phyloP scores from a whole-genome alignment of 1,140 invertebrate genomes.

The Mamestra configurata region DNA sequence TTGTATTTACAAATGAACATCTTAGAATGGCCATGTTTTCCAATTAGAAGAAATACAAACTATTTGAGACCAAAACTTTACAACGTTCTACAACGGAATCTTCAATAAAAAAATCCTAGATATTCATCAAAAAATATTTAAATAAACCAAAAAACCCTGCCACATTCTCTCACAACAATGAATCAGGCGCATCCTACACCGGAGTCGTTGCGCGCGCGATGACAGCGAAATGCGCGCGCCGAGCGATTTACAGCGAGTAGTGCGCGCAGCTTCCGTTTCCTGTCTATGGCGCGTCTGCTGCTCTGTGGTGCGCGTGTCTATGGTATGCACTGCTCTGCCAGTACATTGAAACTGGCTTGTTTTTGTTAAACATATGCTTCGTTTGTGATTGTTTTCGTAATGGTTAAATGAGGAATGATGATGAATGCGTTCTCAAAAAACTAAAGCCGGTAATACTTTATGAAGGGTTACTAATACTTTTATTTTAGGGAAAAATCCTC shows the following conservation, averaged over 20 bases:
- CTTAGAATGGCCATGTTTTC: too few relatives aligned
- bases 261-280: constrained; percentile 64
- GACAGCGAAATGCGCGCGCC: constrained; percentile 76
- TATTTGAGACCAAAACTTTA: too few relatives aligned
- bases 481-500: too few relatives aligned
- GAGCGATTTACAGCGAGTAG: constrained; percentile 73
- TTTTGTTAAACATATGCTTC: background rate
- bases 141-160: background rate
- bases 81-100: too few relatives aligned
- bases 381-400: background rate
- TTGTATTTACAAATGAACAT: too few relatives aligned
- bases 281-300: constrained; percentile 29
- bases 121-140: too few relatives aligned
- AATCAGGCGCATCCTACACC: constrained; percentile 48
- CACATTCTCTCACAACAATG: constrained; percentile 10
- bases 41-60: too few relatives aligned
- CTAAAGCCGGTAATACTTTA: too few relatives aligned
- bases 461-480: too few relatives aligned
- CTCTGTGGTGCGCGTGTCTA: constrained; percentile 11
- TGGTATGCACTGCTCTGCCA: constrained; percentile 26
- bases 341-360: constrained; percentile 14
- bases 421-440: background rate
- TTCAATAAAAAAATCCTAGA: too few relatives aligned
- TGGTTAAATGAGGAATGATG: background rate
- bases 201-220: constrained; percentile 66